A percentile compares a stretch with the other conserved stretches of the same genome.
Conservation (phyloP, 2,888 invertebrate species). For the Drosophila pseudotalamancana region DNA sequence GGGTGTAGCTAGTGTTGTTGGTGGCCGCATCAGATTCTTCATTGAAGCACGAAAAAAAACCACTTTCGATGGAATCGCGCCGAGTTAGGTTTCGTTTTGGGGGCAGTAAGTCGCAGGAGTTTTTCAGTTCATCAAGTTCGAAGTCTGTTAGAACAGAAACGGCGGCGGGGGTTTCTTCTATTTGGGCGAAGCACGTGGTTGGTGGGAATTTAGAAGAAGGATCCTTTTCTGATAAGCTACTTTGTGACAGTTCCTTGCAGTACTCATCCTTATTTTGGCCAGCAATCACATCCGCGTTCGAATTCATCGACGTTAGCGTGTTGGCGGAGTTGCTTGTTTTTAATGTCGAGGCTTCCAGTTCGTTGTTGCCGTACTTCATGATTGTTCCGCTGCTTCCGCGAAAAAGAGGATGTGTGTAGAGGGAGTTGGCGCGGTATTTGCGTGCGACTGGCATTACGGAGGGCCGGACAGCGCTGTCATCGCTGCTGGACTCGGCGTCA, state of each 20-base stretch:
- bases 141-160: constrained; percentile 66
- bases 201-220: constrained; percentile 36
- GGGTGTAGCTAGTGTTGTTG: constrained; percentile 73
- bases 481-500: constrained; percentile 83
- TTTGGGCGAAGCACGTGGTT: constrained; percentile 42
- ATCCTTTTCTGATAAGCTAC: constrained; percentile 22
- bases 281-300: constrained; percentile 63
- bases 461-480: constrained; percentile 79
- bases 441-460: constrained; percentile 69
- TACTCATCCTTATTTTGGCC: constrained; percentile 70
- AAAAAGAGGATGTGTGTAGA: constrained; percentile 87
- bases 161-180: constrained; percentile 64
- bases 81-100: constrained; percentile 86
- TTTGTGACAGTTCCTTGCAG: constrained; percentile 45
- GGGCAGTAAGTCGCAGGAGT: constrained; percentile 66
- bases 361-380: constrained; percentile 54
- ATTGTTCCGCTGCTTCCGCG: constrained; percentile 65
- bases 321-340: constrained; percentile 52
- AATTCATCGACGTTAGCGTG: constrained; percentile 38
- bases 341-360: constrained; percentile 37
- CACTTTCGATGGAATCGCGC: constrained; percentile 94
- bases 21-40: constrained; percentile 90
- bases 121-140: constrained; percentile 74
- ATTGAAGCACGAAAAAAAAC: constrained; percentile 94
- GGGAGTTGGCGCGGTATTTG: constrained; percentile 86